Base-by-base conservation (phyloP, 2,888 invertebrate species). In the Acleris holmiana region DNA sequence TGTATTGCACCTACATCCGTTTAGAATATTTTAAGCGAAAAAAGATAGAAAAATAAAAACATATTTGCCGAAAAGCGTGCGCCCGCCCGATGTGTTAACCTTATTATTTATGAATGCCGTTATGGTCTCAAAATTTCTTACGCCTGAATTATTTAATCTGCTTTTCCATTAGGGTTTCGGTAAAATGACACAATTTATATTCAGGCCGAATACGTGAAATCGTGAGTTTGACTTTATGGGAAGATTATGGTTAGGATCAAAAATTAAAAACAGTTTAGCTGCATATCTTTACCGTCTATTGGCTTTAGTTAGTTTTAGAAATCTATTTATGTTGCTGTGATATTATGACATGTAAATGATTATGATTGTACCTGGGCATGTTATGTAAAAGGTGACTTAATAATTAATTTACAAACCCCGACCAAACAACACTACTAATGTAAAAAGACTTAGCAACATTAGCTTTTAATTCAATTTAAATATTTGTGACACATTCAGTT, bases 161-260 rank as follows among this genome's bases (percentile, higher is more conserved):
- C 85, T 88, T 89, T 91, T 91, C 91, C 91, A 91, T 91, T 91
- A 91, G 84, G 87, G 87, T 86, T 89, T 87, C 82, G 77, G 78
- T 80, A 77, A 85, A 89, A 90, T 87, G 88, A 88, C 88, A 88
- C 88, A 84, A 89, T 91, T 89, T 91, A 86, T 90, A 91, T 91
- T 90, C 91, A 82, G 79, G 74, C 74, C 83, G 83, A 77, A 78
- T 73, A 78, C 75, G 73, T 75, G 75, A 75, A 79, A 79, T 81
- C 84, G 73, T 79, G 80, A 80, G 82, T 85, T 83, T 84, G 82
- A 84, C 85, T 87, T 89, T 88, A 88, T 85, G 79, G 76, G 73
- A 80, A 83, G 85, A 89, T 89, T 86, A 86, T 77, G 86, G 81
- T 69, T 71, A 79, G 77, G 80, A 87, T 84, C 84, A 85, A 85